These are phyloP conservation scores for Terebella lapidaria DNA, from an alignment of 2,888 invertebrate genomes.

Conservation along the genomic window DNA sequence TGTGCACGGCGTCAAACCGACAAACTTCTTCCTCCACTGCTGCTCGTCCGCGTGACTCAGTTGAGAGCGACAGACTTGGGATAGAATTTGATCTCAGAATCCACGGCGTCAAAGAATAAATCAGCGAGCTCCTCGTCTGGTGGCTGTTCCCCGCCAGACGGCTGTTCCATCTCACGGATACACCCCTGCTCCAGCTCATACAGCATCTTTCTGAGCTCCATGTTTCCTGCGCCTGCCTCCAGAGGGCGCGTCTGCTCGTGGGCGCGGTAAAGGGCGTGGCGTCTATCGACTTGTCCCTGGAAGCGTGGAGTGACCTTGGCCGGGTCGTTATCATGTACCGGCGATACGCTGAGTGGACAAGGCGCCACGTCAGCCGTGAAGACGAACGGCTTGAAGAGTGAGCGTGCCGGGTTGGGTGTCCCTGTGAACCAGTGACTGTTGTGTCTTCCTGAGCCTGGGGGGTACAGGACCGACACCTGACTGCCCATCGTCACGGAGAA, in stretches of 20 bases:
- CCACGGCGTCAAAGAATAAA: neutral
- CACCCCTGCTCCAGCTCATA: neutral
- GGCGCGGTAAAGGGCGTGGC: slow-evolving; percentile 9
- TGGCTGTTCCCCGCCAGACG: neutral
- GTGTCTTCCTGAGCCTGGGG: slow-evolving; percentile 54
- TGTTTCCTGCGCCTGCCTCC: neutral
- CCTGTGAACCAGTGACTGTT: slow-evolving; percentile 68
- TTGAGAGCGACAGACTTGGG: neutral
- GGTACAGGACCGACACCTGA: slow-evolving; percentile 56
- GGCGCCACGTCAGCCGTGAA: slow-evolving; percentile 57
- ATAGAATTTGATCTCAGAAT: slow-evolving; percentile 1
- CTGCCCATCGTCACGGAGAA: slow-evolving; percentile 55
- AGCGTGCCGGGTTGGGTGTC: slow-evolving; percentile 71
- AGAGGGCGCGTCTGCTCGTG: slow-evolving; percentile 1
- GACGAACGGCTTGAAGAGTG: slow-evolving; percentile 74
- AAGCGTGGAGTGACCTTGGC: slow-evolving; percentile 20
- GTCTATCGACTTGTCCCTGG: slow-evolving; percentile 12
- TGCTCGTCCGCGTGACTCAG: too few relatives aligned
- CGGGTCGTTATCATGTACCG: slow-evolving; percentile 17
- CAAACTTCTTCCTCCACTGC: too few relatives aligned
- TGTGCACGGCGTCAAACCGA: too few relatives aligned
- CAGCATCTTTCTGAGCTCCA: neutral
- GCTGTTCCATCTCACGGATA: neutral
- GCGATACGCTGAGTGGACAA: slow-evolving; percentile 13
- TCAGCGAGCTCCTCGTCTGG: neutral